Conservation (phyloP, 2,797 vertebrate genomes). For the Otolemur crassicaudatus region DNA sequence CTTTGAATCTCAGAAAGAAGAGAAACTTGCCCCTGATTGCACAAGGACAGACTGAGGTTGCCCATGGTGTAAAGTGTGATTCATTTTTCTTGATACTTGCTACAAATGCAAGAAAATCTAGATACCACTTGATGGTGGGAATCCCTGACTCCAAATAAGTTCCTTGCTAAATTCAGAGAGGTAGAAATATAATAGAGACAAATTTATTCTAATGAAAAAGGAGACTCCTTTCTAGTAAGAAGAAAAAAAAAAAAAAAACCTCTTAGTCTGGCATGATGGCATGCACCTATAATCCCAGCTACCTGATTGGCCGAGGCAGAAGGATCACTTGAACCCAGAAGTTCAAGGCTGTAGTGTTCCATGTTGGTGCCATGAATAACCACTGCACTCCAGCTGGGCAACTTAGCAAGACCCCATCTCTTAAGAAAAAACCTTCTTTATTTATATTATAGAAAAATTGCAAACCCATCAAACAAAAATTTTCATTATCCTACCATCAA, state of each 20-base stretch:
- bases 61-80: neutral
- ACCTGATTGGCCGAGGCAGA: too few relatives aligned
- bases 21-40: neutral
- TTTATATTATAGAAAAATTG: slow-evolving; percentile 36
- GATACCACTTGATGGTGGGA: neutral
- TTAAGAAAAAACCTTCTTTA: neutral
- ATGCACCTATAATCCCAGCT: too few relatives aligned
- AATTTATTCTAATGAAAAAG: neutral
- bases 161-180: slow-evolving; percentile 3
- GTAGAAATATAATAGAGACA: neutral
- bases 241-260: too few relatives aligned
- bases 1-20: neutral
- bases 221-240: slow-evolving; percentile 4
- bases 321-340: too few relatives aligned
- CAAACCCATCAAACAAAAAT: slow-evolving; percentile 44
- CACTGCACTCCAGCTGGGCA: too few relatives aligned
- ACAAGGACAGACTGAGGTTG: neutral
- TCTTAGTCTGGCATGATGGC: too few relatives aligned
- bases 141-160: slow-evolving; percentile 20
- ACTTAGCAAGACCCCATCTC: too few relatives aligned
- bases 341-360: too few relatives aligned
- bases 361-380: too few relatives aligned
- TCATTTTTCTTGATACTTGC: neutral
- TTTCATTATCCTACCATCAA: neutral
- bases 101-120: slow-evolving; percentile 1